Evolutionary conservation across 2,888 invertebrate species (phyloP).

Genomic region (Orthonychiurus folsomi): DNA sequence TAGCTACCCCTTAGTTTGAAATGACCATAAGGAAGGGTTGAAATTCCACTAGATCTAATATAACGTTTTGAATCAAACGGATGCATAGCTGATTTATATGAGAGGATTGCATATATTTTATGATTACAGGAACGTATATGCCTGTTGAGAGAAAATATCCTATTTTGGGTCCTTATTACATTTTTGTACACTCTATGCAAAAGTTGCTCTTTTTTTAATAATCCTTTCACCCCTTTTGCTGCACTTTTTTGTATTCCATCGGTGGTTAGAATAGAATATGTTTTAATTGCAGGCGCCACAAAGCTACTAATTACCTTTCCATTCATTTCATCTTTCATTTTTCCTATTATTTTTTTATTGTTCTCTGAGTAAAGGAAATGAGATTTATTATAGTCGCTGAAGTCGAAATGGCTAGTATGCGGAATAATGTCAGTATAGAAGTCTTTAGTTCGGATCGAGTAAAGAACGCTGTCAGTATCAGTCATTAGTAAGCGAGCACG

Average conservation of each 20-base stretch:
- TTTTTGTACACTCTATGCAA: neutral
- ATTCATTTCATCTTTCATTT: conserved; percentile 11
- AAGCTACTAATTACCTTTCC: neutral
- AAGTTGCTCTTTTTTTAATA: neutral
- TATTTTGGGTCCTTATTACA: neutral
- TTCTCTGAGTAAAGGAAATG: neutral
- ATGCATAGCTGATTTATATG: neutral
- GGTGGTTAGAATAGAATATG: neutral
- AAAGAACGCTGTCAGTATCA: conserved; percentile 16
- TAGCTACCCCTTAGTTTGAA: too few relatives aligned
- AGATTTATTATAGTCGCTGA: conserved; percentile 5
- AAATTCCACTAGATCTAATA: neutral
- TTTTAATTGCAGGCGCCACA: conserved; percentile 7
- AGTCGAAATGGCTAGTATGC: conserved; percentile 9
- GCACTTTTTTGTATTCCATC: neutral
- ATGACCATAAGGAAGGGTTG: conserved; percentile 5
- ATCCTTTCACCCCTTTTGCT: neutral
- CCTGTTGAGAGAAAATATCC: neutral
- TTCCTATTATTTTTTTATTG: conserved; percentile 7
- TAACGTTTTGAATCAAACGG: conserved; percentile 6
- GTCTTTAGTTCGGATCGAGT: conserved; percentile 8
- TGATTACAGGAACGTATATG: neutral
- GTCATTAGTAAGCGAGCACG: neutral
- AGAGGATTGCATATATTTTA: neutral
- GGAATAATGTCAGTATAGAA: conserved; percentile 5